phyloP scores from a whole-genome alignment of 1,140 invertebrate genomes.

The Capitella teleta region DNA sequence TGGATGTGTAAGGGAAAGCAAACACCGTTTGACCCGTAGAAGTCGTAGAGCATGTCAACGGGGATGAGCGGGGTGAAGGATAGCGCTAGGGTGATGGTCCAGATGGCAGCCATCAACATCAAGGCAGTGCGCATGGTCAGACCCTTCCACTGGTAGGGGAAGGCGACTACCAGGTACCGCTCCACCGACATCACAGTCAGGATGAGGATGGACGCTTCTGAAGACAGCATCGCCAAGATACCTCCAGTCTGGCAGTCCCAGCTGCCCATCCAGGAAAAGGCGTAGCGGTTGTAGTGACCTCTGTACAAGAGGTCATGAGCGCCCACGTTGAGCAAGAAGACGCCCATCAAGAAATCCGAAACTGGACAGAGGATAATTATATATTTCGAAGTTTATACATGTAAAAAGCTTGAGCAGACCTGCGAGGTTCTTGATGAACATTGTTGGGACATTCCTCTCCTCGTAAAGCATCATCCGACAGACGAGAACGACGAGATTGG shows the following conservation, averaged over 20 bases:
- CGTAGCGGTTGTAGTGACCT: conserved; percentile 52
- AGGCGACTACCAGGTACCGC: conserved; percentile 54
- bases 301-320: conserved; percentile 54
- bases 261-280: conserved; percentile 57
- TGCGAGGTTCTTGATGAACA: conserved; percentile 61
- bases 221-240: conserved; percentile 11
- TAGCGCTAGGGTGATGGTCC: conserved; percentile 3
- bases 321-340: conserved; percentile 62
- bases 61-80: conserved; percentile 50
- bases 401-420: conserved; percentile 33
- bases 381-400: background rate
- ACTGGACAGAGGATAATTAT: conserved; percentile 18
- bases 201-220: conserved; percentile 56
- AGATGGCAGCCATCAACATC: background rate
- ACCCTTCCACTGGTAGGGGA: conserved; percentile 44
- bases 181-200: conserved; percentile 66
- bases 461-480: conserved; percentile 51
- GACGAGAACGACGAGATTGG: conserved; percentile 58
- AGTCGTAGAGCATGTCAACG: conserved; percentile 47
- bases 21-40: conserved; percentile 37
- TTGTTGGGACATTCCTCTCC: conserved; percentile 39
- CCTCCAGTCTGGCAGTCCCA: conserved; percentile 39
- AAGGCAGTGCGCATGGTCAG: background rate
- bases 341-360: conserved; percentile 68
- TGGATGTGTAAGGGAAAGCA: conserved; percentile 40